These are phyloP conservation scores for Nesogale talazaci DNA, from an alignment of 2,113 vertebrate genomes.

Conservation along the genomic window DNA sequence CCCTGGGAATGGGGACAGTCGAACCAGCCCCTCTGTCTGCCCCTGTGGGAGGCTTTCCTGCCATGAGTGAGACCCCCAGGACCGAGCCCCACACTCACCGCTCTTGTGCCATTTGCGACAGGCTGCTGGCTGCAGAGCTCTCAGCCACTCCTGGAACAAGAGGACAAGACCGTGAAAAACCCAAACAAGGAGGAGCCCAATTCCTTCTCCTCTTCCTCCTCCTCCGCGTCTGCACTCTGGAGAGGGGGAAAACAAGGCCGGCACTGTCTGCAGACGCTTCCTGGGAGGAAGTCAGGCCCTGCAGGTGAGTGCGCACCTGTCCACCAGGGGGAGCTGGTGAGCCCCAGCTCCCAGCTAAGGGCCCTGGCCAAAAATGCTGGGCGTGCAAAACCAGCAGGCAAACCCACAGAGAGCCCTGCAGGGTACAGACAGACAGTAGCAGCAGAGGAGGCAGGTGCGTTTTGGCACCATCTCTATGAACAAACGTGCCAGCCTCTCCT, in stretches of 20 bases:
- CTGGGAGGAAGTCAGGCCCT: accelerated
- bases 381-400: not conserved
- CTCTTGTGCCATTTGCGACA: conserved; percentile 67
- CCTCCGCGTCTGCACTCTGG: accelerated
- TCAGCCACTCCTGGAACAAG: conserved; percentile 57
- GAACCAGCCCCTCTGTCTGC: not conserved
- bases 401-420: accelerated
- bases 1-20: too few species aligned
- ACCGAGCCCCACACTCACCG: conserved; percentile 70
- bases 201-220: too few species aligned
- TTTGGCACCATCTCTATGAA: too few species aligned
- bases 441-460: not conserved
- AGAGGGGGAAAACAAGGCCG: not conserved
- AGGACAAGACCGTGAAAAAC: not conserved
- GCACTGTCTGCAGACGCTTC: accelerated
- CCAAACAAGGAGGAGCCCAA: accelerated
- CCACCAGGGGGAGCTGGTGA: accelerated
- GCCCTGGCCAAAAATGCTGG: not conserved
- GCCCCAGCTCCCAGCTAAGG: not conserved
- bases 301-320: accelerated
- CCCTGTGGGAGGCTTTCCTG: accelerated
- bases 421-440: accelerated
- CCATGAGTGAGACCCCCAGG: too few species aligned
- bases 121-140: not conserved
- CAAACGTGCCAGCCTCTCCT: too few species aligned